A percentile compares a stretch with the other conserved stretches of the same genome.
phyloP scores from a whole-genome alignment of 2,113 vertebrate species.

The Dasyprocta punctata region DNA sequence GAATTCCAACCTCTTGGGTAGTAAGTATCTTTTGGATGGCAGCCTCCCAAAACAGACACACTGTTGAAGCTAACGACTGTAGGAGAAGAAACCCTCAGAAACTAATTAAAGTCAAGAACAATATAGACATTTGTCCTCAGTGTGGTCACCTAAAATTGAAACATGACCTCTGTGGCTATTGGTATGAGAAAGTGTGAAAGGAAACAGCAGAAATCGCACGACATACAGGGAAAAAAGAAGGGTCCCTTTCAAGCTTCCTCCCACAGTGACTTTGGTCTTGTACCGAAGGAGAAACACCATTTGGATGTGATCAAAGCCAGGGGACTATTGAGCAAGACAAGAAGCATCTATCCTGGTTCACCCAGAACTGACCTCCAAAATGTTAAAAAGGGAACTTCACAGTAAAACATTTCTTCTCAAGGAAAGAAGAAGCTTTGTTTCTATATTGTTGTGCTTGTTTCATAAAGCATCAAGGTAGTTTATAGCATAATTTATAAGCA shows the following conservation, averaged over 20 bases:
- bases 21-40: constrained; percentile 94
- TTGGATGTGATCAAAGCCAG: constrained; percentile 89
- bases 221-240: constrained; percentile 91
- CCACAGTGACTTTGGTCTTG: constrained; percentile 90
- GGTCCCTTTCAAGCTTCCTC: constrained; percentile 89
- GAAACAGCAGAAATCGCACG: constrained; percentile 90
- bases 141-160: constrained; percentile 97
- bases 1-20: constrained; percentile 82
- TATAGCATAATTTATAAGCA: not conserved
- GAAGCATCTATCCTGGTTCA: constrained; percentile 95
- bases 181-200: constrained; percentile 91
- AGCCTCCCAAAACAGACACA: constrained; percentile 93
- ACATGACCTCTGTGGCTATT: constrained; percentile 93
- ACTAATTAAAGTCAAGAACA: constrained; percentile 92
- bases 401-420: not conserved
- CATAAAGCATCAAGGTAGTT: constrained; percentile 5
- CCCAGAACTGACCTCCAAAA: constrained; percentile 78
- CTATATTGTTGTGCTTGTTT: not conserved
- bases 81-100: constrained; percentile 90
- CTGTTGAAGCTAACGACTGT: constrained; percentile 94
- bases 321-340: constrained; percentile 92
- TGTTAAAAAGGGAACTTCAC: not conserved
- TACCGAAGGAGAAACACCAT: constrained; percentile 90
- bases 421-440: not conserved
- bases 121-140: constrained; percentile 93